A percentile compares a stretch with the other conserved stretches of the same genome.
Conservation (phyloP, 2,113 vertebrate species). For the Barbus barbus region DNA sequence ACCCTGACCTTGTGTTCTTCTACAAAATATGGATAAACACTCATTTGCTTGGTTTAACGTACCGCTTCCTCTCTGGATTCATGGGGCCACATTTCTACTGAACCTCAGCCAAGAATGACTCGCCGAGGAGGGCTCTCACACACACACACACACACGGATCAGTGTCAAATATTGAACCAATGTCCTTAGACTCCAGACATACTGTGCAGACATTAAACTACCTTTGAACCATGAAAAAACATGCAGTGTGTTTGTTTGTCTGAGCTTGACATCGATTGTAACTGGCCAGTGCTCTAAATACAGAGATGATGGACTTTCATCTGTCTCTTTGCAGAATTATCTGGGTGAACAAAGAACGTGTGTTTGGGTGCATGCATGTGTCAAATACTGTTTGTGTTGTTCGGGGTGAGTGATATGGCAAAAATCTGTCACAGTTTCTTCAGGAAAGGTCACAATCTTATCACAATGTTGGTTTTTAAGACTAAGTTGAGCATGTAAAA, state of each 20-base stretch:
- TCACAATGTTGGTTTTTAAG: background rate
- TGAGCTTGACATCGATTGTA: slow-evolving; percentile 3
- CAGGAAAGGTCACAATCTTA: background rate
- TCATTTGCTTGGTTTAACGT: slow-evolving; percentile 30
- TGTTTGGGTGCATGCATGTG: background rate
- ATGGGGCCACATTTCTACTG: slow-evolving; percentile 24
- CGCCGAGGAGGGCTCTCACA: background rate
- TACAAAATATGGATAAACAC: slow-evolving; percentile 33
- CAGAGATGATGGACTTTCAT: slow-evolving; percentile 11
- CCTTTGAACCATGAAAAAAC: slow-evolving; percentile 67
- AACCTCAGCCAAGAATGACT: slow-evolving; percentile 28
- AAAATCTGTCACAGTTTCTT: background rate
- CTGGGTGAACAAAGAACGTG: background rate
- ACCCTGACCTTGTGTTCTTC: background rate
- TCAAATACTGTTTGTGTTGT: background rate
- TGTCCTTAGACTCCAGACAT: slow-evolving; percentile 46
- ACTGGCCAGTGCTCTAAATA: background rate
- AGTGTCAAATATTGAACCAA: slow-evolving; percentile 47
- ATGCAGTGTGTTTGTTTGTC: slow-evolving; percentile 62
- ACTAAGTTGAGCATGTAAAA: background rate
- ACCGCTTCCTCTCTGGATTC: slow-evolving; percentile 21
- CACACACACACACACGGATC: background rate
- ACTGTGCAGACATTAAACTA: slow-evolving; percentile 70
- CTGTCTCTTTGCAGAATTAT: background rate
- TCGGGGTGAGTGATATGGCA: background rate